Conservation (phyloP, 2,113 vertebrate genomes). For the Oxyruncus cristatus region DNA sequence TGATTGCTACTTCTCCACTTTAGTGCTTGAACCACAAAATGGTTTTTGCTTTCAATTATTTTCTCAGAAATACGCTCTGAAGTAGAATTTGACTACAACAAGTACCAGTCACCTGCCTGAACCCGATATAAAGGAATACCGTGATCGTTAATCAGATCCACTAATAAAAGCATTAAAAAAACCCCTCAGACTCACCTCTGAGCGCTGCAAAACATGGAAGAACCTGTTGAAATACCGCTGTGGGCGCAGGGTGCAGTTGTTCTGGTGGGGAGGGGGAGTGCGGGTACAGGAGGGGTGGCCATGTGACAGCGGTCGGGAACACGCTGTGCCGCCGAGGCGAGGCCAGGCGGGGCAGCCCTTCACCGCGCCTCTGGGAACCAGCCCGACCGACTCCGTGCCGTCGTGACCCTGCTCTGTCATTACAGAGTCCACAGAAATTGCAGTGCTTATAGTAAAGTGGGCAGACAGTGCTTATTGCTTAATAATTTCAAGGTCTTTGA, state of each 20-base stretch:
- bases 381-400: constrained; percentile 43
- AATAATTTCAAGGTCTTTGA: background rate
- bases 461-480: background rate
- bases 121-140: background rate
- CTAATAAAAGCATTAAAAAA: background rate
- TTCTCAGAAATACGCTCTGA: background rate
- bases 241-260: background rate
- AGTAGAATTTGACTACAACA: background rate
- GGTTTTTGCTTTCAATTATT: background rate
- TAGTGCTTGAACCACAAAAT: background rate
- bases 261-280: background rate
- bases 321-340: background rate
- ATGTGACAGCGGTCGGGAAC: background rate
- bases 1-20: background rate
- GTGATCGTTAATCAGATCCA: background rate
- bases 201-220: background rate
- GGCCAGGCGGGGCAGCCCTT: constrained; percentile 51
- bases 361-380: constrained; percentile 31
- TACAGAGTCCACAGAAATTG: constrained; percentile 11
- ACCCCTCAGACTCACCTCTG: background rate
- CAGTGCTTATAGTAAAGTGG: background rate
- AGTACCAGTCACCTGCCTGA: accelerated
- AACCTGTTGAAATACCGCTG: background rate
- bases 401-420: constrained; percentile 19
- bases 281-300: background rate